phyloP scores from a whole-genome alignment of 2,797 vertebrate species.

The Pyrocephalus nanus region DNA sequence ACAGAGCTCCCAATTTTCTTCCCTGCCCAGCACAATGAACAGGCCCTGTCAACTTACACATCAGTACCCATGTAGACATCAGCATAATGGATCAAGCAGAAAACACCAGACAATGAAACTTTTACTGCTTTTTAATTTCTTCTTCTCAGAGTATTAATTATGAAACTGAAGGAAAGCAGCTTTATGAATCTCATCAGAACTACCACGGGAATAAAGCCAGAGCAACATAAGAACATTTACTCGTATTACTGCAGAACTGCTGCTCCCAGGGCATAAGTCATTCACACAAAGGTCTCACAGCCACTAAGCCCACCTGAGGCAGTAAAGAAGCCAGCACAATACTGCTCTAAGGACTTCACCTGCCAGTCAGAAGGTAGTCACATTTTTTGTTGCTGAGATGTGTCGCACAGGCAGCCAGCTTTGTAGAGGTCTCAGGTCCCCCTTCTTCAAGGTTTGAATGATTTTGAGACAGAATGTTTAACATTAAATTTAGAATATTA shows the following conservation, averaged over 20 bases:
- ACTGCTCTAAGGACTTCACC: not conserved
- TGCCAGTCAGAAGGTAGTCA: not conserved
- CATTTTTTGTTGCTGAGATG: not conserved
- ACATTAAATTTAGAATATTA: not conserved
- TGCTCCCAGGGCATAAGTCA: not conserved
- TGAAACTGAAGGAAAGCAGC: not conserved
- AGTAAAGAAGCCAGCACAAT: not conserved
- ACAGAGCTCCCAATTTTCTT: not conserved
- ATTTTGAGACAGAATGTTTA: not conserved
- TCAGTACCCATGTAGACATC: fast-evolving
- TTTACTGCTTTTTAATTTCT: not conserved
- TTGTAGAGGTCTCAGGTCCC: not conserved
- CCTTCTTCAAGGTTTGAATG: not conserved
- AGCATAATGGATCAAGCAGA: not conserved
- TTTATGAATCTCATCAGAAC: not conserved
- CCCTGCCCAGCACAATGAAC: not conserved
- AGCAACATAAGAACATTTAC: not conserved
- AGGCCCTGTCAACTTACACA: not conserved
- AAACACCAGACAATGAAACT: not conserved
- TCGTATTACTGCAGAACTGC: not conserved
- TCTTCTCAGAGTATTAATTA: not conserved
- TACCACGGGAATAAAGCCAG: not conserved
- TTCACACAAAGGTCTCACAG: not conserved
- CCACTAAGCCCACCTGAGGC: not conserved
- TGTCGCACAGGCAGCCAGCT: not conserved